Base-by-base conservation (phyloP, 2,797 vertebrate genomes). In the Discoglossus pictus region DNA sequence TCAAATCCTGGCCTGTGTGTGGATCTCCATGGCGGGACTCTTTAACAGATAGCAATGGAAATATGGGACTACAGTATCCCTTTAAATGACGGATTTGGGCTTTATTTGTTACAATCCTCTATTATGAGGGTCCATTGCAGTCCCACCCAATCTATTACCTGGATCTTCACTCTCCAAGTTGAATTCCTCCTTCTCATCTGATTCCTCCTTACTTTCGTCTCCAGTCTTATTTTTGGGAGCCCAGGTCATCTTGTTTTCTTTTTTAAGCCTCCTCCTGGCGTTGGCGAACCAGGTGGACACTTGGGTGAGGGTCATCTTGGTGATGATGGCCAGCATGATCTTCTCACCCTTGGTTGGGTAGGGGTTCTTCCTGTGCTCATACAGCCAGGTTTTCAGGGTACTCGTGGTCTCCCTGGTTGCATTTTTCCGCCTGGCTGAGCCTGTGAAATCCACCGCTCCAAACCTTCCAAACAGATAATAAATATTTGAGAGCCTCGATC, bases 371-470 rank as follows among this genome's bases (percentile, higher is more conserved):
- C 91, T 86, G 76, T 94, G 93, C 66, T 95, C 93, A 1, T 96
- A 93, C 60, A 99, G 74, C 96, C 96, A 99, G 4, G 96, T 94
- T 83, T 98, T 99, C 43, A 99, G 91, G 0, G 95, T 98, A 82
- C 93, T 95, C 12, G 96, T 99, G 61, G 93, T 99, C 76, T 99
- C 96, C 1, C 95, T 84, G 0, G 96, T 99, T 21, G 96, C 95
- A 0, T 98, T 99, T 81, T 98, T 99, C 61, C 97, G 83, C 39
- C 96, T 85, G 61, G 95, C 90, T 0, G 93, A 86, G 13, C 92
- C 82, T 1, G 91, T 91, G 64, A 98, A 89, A 75, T 98, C 96
- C 40, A 97, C 88, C 0, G 93, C 81, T 44, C 93, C 92, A 11
- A 95, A 99, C 86, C 96, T 99, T 82, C 35, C 13, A 44, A n/a